Conservation (phyloP, 2,797 vertebrate genomes). For the Danio tinwini region DNA sequence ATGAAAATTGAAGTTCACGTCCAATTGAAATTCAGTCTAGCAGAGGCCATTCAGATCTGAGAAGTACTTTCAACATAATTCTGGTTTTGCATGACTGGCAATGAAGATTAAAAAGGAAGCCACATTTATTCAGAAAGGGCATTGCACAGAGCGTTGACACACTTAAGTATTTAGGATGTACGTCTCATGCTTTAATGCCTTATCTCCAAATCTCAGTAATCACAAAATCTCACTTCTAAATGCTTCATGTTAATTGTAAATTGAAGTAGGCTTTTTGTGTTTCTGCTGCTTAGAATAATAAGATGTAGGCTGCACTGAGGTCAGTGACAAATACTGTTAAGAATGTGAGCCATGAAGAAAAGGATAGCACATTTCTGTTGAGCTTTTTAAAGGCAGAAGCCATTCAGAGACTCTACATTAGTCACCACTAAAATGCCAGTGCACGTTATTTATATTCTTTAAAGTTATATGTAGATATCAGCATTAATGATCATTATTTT, state of each 20-base stretch:
- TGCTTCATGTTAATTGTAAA: background rate
- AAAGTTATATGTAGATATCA: too few species aligned
- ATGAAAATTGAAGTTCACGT: slow-evolving; percentile 38
- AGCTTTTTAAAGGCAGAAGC: too few species aligned
- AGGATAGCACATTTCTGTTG: background rate
- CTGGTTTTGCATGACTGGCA: slow-evolving; percentile 50
- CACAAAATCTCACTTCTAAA: slow-evolving; percentile 5
- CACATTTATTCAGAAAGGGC: slow-evolving; percentile 23
- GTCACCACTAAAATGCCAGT: too few species aligned
- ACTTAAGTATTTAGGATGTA: slow-evolving; percentile 28
- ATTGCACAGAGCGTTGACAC: background rate
- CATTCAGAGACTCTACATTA: too few species aligned
- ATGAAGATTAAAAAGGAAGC: slow-evolving; percentile 24
- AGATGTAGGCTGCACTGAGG: background rate
- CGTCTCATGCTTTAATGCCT: slow-evolving; percentile 22
- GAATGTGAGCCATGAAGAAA: background rate
- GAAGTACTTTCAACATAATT: slow-evolving; percentile 44
- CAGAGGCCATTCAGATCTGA: slow-evolving; percentile 40
- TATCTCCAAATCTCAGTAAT: slow-evolving; percentile 21
- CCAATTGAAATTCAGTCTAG: slow-evolving; percentile 42
- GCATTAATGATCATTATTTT: too few species aligned
- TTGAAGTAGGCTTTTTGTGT: background rate
- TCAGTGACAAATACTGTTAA: background rate
- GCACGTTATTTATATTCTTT: too few species aligned
- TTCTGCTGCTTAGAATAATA: background rate